phyloP scores from a whole-genome alignment of 2,797 vertebrate species.

The Bryconaethiops microstoma region DNA sequence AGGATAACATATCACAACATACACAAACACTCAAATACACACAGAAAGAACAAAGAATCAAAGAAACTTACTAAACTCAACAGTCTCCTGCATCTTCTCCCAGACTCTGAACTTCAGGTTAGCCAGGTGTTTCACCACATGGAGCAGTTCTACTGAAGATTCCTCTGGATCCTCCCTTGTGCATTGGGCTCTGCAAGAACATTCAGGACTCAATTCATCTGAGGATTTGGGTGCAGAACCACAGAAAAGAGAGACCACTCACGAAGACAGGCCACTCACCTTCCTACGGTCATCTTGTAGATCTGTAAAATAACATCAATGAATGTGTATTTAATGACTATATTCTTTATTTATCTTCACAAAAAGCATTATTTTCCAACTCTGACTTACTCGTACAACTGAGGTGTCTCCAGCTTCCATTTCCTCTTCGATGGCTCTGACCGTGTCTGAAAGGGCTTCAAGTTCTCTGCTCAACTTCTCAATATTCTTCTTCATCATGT shows the following conservation, averaged over 20 bases:
- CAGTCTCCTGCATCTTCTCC: conserved; percentile 42
- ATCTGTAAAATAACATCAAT: conserved; percentile 34
- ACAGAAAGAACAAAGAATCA: no score
- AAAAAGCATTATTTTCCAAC: no score
- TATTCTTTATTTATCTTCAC: no score
- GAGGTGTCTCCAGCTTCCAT: no score
- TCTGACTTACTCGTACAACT: no score
- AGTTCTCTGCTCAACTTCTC: no score
- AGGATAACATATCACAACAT: no score
- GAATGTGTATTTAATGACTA: no score
- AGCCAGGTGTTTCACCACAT: conserved; percentile 50
- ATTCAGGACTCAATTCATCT: conserved; percentile 5
- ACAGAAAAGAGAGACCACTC: neutral
- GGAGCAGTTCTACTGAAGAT: conserved; percentile 41
- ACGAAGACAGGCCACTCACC: conserved; percentile 32
- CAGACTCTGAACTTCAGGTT: conserved; percentile 51
- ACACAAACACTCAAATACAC: no score
- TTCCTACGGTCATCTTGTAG: conserved; percentile 35
- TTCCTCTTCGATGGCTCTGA: no score
- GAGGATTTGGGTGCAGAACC: neutral
- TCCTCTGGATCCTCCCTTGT: conserved; percentile 24
- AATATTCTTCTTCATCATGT: conserved; percentile 27
- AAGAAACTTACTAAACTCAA: conserved; percentile 44
- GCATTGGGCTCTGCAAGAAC: conserved; percentile 34
- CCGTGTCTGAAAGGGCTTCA: no score